Evolutionary conservation across 2,888 invertebrate genomes (phyloP), one percentile per base, ranked within the genome.

Genomic region (Eucera pruinosa): DNA sequence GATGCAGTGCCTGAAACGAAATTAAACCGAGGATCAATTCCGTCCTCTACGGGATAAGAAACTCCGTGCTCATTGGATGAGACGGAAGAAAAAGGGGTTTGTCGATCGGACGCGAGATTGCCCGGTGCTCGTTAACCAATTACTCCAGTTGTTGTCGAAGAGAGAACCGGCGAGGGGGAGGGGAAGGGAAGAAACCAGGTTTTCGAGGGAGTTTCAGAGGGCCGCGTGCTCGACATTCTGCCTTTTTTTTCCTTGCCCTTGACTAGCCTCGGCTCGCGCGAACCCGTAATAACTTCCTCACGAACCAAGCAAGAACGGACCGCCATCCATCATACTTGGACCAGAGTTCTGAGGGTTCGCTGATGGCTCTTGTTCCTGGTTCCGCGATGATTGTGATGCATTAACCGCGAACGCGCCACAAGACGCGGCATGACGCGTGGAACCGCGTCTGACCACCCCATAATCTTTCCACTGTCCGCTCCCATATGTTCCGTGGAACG

Each of bases 251-350:
- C 43, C 41, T 64, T 70, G 27, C 20, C 41, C 66, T 18, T 33
- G 48, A 43, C 64, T 73, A 62, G 65, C 66, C 48, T 57, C 48
- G 30, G 72, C 78, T 86, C 74, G 78, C 72, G 81, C 81, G 57
- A 80, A 81, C 82, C 39, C 72, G 81, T 87, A 88, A 88, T 88
- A 87, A 88, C 88, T 88, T 88, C 86, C 88, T 88, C 84, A 81
- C 84, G 86, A 83, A 84, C 18, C 81, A 78, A 83, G 85, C 86
- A 88, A 88, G 86, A 88, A 88, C 86, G 7, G 33, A 13, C 71
- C 84, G 81, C 80, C 88, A 88, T 88, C 88, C 88, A 88, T 88
- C 88, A 88, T 88, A 81, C 82, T 60, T 39, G 74, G 73, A 39
- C 61, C 72, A 66, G 61, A 67, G 77, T 72, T 80, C 81, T 84